phyloP scores from a whole-genome alignment of 2,888 invertebrate genomes.

The Sepiola atlantica region DNA sequence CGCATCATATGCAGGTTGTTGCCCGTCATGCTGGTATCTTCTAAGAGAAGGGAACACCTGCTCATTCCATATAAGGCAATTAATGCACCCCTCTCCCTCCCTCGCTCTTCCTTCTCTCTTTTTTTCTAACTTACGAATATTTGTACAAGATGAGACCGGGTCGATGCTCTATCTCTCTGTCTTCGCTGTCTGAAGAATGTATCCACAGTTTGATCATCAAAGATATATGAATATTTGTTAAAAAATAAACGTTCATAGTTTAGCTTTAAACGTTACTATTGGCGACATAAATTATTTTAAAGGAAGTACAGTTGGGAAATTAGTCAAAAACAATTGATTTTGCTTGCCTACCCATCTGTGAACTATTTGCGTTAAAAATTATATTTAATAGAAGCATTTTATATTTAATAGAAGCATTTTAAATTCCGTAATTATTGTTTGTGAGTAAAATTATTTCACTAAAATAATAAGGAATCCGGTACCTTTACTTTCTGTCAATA shows the following conservation, averaged over 20 bases:
- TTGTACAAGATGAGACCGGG: background rate
- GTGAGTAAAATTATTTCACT: too few relatives aligned
- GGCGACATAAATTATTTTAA: background rate
- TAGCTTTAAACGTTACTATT: background rate
- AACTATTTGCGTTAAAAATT: background rate
- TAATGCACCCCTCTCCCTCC: background rate
- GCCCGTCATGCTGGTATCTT: background rate
- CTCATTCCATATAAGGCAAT: conserved; percentile 8
- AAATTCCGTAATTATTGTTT: too few relatives aligned
- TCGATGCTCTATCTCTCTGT: background rate
- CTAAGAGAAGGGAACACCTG: background rate
- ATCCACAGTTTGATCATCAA: too few relatives aligned
- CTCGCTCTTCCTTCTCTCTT: background rate
- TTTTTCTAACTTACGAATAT: background rate
- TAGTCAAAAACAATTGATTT: background rate
- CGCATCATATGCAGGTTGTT: conserved; percentile 24
- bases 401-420: too few relatives aligned
- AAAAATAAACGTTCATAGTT: background rate
- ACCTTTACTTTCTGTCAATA: too few relatives aligned
- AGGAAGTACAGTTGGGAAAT: background rate
- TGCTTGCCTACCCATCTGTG: background rate
- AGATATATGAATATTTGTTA: background rate
- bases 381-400: too few relatives aligned
- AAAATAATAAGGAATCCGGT: too few relatives aligned
- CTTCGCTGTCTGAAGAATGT: too few relatives aligned